Evolutionary conservation across 2,797 vertebrate species (phyloP), one percentile per base, ranked within the genome.

Genomic region (Kryptopterus vitreolus): DNA sequence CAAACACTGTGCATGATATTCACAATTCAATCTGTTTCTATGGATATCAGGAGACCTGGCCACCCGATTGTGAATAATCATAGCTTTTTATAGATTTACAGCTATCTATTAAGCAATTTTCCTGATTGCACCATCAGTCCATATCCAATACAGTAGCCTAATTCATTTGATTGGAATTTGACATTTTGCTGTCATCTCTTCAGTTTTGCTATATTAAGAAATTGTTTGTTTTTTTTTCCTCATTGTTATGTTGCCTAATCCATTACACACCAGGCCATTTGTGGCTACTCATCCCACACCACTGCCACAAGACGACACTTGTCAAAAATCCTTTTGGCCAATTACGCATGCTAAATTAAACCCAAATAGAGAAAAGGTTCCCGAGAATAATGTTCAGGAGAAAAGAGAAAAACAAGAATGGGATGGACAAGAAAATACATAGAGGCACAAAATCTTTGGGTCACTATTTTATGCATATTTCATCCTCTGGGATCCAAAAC

Each of bases 261-360:
- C 55, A 74, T 74, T 43, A 74, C 35, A 74, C n/a, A 43, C 72
- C 35, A 59, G 22, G 72, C 55, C 16, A 26, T 52, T n/a, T n/a
- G 46, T 50, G 33, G 59, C 46, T n/a, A 29, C 29, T 12, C 3
- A 26, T 76, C 59, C 26, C 52, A 48, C 26, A 50, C 59, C 43
- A 63, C 12, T 63, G 55, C n/a, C 55, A 58, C 71, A 38, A 74
- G 71, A 26, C 43, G 53, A 33, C 13, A 53, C 53, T 74, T 74
- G 53, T 74, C 71, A 43, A 74, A n/a, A 59, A 58, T 46, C 72
- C 33, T 58, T 74, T 74, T 74, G 72, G 72, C 33, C 72, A 74
- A 59, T 29, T 59, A 35, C 26, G 72, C 55, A 59, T 58, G 72
- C n/a, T 59, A 58, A 74, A 58, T 74, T 74, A 58, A 74, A 57